Evolutionary conservation across 2,113 vertebrate species (phyloP), one percentile per base, ranked within the genome.

Genomic region (Riparia riparia): DNA sequence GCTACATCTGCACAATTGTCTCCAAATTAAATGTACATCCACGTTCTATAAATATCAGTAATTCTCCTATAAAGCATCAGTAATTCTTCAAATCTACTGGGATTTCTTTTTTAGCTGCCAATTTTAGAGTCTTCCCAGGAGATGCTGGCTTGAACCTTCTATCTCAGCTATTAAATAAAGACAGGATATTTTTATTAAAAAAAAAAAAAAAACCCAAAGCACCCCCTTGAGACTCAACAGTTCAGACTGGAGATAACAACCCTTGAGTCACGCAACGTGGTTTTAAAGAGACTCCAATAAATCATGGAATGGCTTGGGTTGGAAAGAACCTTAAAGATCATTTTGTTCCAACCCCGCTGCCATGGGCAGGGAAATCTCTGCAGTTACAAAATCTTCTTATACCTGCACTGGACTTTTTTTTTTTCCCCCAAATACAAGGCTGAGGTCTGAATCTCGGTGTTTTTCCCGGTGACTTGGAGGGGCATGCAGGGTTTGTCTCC

Each of bases 131-230:
- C 47, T 92, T 92, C 89, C 80, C 91, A 69, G 82, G 92, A 91
- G 82, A 87, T 14, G 17, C 63, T 37, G 72, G 41, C 73, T 89
- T 68, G 95, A 96, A 85, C 49, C 87, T 92, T 82, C 80, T 54
- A 74, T 90, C 89, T 95, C 82, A 93, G 85, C 79, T 94, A 71
- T 92, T 93, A 92, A 95, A 82, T 88, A 95, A 58, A 90, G 69
- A 93, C 32, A 61, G 70, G 69, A 90, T 95, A 95, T 95, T 86
- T 86, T 76, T 74, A 91, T 90, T 65, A 11, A 58, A 58, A 58
- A 34, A 81, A n/a, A 6, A 79, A 82, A 74, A 65, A 28, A 22
- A 54, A 6, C 4, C 21, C 44, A 29, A 82, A 88, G 68, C 56
- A 84, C 25, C 54, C 49, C 49, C 70, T 31, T 45, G 88, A 95